A percentile compares a stretch with the other conserved stretches of the same genome.
phyloP scores from a whole-genome alignment of 2,797 vertebrate genomes.

The Poecile montanus region DNA sequence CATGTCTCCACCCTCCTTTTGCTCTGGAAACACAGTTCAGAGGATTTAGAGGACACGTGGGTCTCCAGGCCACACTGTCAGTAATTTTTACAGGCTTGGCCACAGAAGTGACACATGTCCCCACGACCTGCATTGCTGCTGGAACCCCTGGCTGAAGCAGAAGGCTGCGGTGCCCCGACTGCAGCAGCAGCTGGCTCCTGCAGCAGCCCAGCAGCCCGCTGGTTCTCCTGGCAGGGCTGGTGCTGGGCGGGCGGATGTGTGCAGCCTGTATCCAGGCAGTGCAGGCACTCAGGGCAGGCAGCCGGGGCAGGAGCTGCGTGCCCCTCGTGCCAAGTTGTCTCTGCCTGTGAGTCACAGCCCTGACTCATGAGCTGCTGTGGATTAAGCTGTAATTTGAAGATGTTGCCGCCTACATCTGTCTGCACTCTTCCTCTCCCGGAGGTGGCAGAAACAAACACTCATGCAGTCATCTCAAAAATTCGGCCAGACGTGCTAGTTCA shows the following conservation, averaged over 20 bases:
- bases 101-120: not conserved
- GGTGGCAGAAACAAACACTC: conserved; percentile 36
- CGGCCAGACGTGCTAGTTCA: not conserved
- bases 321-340: not conserved
- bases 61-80: not conserved
- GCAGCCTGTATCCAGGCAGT: not conserved
- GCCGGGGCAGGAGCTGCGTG: not conserved
- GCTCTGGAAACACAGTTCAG: not conserved
- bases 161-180: accelerated
- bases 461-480: not conserved
- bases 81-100: accelerated
- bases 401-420: conserved; percentile 21
- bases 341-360: conserved; percentile 34
- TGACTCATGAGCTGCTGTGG: conserved; percentile 24
- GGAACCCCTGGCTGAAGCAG: not conserved
- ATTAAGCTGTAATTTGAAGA: conserved; percentile 44
- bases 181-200: not conserved
- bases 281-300: not conserved
- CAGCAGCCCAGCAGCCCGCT: accelerated
- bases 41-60: not conserved
- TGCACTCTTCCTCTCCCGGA: not conserved
- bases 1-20: not conserved
- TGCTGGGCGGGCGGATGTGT: accelerated
- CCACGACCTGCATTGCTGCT: accelerated
- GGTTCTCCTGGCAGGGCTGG: accelerated